Conservation (phyloP, 2,888 invertebrate species). For the Autographa pulchrina region DNA sequence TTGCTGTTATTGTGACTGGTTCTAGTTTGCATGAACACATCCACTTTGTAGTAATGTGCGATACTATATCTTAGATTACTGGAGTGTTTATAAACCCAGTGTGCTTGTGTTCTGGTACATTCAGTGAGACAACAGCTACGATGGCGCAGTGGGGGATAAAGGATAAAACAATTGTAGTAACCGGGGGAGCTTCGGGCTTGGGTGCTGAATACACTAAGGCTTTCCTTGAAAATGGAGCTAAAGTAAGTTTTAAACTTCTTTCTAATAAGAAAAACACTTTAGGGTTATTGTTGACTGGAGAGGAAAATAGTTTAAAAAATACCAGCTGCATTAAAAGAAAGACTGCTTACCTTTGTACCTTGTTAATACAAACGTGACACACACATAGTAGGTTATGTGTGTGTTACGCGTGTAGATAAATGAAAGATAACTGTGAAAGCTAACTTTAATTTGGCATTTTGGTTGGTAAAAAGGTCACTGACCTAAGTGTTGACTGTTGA, state of each 20-base stretch:
- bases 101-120: not conserved
- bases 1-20: not conserved
- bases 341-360: no score
- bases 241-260: conserved; percentile 54
- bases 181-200: conserved; percentile 73
- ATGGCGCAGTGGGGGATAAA: conserved; percentile 50
- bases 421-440: no score
- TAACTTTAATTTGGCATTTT: no score
- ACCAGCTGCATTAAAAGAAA: no score
- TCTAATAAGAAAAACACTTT: no score
- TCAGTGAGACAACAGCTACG: conserved; percentile 28
- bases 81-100: not conserved
- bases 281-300: no score
- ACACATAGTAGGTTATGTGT: not conserved
- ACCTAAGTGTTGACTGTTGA: no score
- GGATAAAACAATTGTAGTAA: conserved; percentile 69
- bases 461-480: no score
- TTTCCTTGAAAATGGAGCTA: conserved; percentile 68
- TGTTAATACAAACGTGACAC: not conserved
- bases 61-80: conserved; percentile 1
- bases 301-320: no score
- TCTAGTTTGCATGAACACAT: not conserved
- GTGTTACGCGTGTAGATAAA: no score
- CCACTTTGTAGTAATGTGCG: not conserved
- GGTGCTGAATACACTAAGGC: conserved; percentile 66